Evolutionary conservation across 2,888 invertebrate genomes (phyloP).

Genomic region (Maniola hyperantus): DNA sequence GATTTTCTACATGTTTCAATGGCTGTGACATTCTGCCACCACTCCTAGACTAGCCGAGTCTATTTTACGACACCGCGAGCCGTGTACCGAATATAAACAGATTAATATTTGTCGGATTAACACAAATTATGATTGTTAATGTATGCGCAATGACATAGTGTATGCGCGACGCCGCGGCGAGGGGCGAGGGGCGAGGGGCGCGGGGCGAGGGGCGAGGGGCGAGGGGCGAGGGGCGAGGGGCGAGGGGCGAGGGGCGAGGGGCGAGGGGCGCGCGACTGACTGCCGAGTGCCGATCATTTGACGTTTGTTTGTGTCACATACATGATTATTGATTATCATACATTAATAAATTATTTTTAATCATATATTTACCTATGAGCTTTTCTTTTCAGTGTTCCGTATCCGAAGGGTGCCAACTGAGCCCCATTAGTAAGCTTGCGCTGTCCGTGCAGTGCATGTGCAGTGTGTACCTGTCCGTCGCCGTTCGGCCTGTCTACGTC

Average conservation of each 20-base stretch:
- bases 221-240: no score
- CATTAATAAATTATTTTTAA: neutral
- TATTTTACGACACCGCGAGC: constrained; percentile 28
- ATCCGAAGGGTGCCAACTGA: no score
- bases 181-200: no score
- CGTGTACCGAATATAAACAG: constrained; percentile 40
- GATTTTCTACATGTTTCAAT: neutral
- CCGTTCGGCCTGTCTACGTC: no score
- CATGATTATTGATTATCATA: neutral
- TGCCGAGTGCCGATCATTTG: constrained; percentile 1
- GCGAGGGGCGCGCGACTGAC: constrained; percentile 25
- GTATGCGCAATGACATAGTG: constrained; percentile 42
- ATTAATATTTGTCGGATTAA: constrained; percentile 37
- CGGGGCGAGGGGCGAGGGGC: no score
- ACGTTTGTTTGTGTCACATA: constrained; percentile 2
- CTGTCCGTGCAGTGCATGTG: no score
- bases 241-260: no score
- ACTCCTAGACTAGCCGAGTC: constrained; percentile 29
- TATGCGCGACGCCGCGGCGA: constrained; percentile 36
- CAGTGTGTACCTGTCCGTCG: no score
- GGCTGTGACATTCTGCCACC: neutral
- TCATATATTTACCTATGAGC: no score
- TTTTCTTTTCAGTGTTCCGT: no score
- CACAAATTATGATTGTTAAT: constrained; percentile 44
- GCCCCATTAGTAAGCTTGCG: no score